These are phyloP conservation scores for Xenopus laevis DNA, from an alignment of 2,113 vertebrate species.

Conservation along the genomic window DNA sequence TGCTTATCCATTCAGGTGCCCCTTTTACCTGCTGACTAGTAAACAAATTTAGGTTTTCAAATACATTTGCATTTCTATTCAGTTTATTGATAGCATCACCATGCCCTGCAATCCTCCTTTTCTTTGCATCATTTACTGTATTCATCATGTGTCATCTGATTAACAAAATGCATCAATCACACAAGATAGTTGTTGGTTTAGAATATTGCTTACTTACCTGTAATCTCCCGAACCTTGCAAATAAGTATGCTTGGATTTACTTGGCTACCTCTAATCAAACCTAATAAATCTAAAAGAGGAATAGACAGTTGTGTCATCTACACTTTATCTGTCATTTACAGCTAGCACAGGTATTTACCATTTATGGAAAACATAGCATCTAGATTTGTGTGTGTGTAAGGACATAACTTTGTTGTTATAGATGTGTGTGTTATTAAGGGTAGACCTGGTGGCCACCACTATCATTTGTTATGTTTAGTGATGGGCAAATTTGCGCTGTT, in stretches of 20 bases:
- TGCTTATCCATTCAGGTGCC: too few species aligned
- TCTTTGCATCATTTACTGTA: slow-evolving; percentile 59
- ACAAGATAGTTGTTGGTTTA: slow-evolving; percentile 26
- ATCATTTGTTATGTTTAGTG: too few species aligned
- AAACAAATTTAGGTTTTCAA: not conserved
- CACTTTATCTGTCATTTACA: too few species aligned
- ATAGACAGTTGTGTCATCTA: not conserved
- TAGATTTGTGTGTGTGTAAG: too few species aligned
- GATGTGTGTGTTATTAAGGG: too few species aligned
- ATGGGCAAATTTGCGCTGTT: too few species aligned
- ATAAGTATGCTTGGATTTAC: not conserved
- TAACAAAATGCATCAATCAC: slow-evolving; percentile 51
- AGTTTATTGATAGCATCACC: slow-evolving; percentile 50
- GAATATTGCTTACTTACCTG: slow-evolving; percentile 35
- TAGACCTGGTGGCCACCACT: too few species aligned
- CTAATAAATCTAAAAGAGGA: not conserved
- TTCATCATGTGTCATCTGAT: slow-evolving; percentile 48
- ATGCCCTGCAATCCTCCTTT: slow-evolving; percentile 45
- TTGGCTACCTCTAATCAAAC: not conserved
- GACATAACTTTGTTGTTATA: too few species aligned
- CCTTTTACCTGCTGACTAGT: too few species aligned
- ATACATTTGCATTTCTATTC: slow-evolving; percentile 30
- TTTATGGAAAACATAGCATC: too few species aligned
- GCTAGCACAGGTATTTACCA: too few species aligned
- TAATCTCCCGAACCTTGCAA: not conserved